Evolutionary conservation across 2,797 vertebrate species (phyloP), one percentile per base, ranked within the genome.

Genomic region (Eutrigla gurnardus): DNA sequence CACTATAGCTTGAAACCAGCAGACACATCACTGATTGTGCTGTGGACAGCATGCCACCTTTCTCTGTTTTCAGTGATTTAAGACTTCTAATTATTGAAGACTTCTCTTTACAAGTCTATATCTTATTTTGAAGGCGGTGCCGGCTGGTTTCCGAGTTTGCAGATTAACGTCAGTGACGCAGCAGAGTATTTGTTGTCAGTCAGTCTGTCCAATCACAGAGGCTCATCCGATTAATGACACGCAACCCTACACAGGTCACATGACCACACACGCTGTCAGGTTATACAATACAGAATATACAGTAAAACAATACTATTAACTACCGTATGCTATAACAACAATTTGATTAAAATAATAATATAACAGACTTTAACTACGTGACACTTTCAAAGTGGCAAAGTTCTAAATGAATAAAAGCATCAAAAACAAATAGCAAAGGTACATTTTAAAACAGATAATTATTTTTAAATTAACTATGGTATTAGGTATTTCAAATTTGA

Each of bases 191-290:
- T 61, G 69, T 37, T 62, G 53, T 60, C 42, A 47, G 39, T 46
- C 60, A 6, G 53, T 18, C 7, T 10, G 64, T 69, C 63, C 61
- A 54, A 46, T 71, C 42, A 76, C 43, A 36, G 78, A 63, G 8
- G 55, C 72, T 81, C 75, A 86, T 80, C 84, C 53, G 76, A 89
- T 88, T 86, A 83, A 50, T 49, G 65, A 42, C 81, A 57, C 45
- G 59, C 11, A 42, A 62, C 57, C 11, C 57, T 33, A 8, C 13
- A 2, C 35, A 1, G 36, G 73, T 82, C 81, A 82, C 86, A 3
- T 61, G 72, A 70, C 45, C 71, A 50, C 67, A 47, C 4, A 15
- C 25, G 25, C 37, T 9, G 45, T 7, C 0, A 45, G 40, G 6
- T 64, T 9, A 63, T 11, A 15, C 4, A 18, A 8, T 7, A 39